Evolutionary conservation across 2,888 invertebrate genomes (phyloP), one percentile per base, ranked within the genome.

Genomic region (Chymomyza caudatula): DNA sequence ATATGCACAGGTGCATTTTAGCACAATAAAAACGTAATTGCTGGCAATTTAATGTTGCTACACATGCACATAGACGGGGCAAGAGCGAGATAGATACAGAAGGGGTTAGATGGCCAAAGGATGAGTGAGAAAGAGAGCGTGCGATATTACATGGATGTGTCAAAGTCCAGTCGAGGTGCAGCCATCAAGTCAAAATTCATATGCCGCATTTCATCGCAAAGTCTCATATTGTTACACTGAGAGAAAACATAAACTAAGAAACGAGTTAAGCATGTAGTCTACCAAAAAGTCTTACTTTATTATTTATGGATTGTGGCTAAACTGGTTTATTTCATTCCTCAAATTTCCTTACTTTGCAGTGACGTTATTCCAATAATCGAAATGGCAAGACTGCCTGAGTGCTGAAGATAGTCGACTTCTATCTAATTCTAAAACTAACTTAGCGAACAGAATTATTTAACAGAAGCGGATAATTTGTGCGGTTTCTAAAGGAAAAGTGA

Each of bases 1-100:
- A 81, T 83, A 86, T 83, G 85, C 82, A 86, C 82, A 83, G 82
- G 85, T 83, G 82, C 86, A 85, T 84, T 83, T 82, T 85, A 86
- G 82, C 85, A 83, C 86, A 83, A 83, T 86, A 86, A 83, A 83
- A 83, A 85, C 85, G 85, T 83, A 83, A 83, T 83, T 83, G 82
- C 86, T 73, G 73, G 71, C 86, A 84, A 85, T 86, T 84, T 86
- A 81, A 86, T 73, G 75, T 81, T 73, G 37, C 47, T 17, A 22
- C 54, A 54, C 15, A 15, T 44, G 56, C 19, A 22, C 37, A 44
- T 20, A 19, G 57, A 43, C 17, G 3, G 22, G 4, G 25, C 2
- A 25, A 0, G 15, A 15, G 23, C 0, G n/a, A n/a, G n/a, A n/a
- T n/a, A 37, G 1, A 22, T 17, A n/a, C 2, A 0, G n/a, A 22